Base-by-base conservation (phyloP, 1,140 invertebrate species). In the Drosophila guanche region DNA sequence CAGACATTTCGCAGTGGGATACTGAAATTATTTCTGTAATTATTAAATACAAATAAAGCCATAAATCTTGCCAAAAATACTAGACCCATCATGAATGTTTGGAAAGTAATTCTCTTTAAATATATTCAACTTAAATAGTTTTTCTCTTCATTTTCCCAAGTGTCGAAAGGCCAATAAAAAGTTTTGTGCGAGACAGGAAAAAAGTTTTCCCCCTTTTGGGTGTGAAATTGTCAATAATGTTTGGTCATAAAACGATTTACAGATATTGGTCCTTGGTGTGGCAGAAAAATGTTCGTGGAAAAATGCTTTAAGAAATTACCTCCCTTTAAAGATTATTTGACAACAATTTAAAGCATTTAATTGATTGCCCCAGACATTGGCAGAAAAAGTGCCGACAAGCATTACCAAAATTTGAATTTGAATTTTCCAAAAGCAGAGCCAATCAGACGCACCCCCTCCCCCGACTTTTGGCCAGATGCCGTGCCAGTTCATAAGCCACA, bases 401-500 rank as follows among this genome's bases (percentile, higher is more conserved):
- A 84, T 85, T 85, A 80, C 62, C 48, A 46, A 74, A 73, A 76
- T 73, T 55, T 73, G 50, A 85, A 80, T 53, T 76, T 58, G 59
- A 70, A 65, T 67, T 67, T 40, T 47, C 53, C 33, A 37, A 37
- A 41, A 58, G 48, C 75, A 65, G 48, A 42, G 53, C 58, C 53
- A 71, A 70, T 70, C 74, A 67, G n/a, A 47, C 53, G 45, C 20
- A 27, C 43, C 23, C 23, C 45, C 14, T 20, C 5, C 22, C 3
- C 60, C n/a, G 43, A 5, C 29, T 29, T 47, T 58, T 27, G 41
- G 8, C 25, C 52, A 61, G 41, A 48, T 79, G 70, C 51, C 66
- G 81, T 86, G 77, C 77, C 77, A 85, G 77, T 75, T 81, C 81
- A 85, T 85, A 85, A 85, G 81, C 77, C 81, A 85, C 77, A 37